Percentiles rank a stretch among this genome's conserved stretches.
phyloP scores from a whole-genome alignment of 2,113 vertebrate species.

The Probosciger aterrimus region DNA sequence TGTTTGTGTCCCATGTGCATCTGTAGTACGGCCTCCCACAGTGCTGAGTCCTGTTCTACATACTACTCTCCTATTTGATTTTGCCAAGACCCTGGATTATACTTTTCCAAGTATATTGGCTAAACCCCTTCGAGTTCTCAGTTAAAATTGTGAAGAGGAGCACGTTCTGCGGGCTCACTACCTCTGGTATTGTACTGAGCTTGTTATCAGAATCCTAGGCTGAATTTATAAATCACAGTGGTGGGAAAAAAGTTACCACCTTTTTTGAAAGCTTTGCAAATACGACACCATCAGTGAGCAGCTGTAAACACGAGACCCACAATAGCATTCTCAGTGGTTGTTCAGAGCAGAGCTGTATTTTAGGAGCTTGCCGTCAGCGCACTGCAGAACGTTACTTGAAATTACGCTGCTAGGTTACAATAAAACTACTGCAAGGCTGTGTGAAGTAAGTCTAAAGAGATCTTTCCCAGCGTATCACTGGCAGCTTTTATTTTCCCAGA shows the following conservation, averaged over 20 bases:
- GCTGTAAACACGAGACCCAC: slow-evolving; percentile 7
- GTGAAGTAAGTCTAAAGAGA: slow-evolving; percentile 38
- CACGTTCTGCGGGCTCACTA: background rate
- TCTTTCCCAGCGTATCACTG: slow-evolving; percentile 62
- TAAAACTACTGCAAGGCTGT: slow-evolving; percentile 6
- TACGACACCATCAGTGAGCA: background rate
- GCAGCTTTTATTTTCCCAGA: slow-evolving; percentile 62
- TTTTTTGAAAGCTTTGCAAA: slow-evolving; percentile 26
- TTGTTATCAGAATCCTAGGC: background rate
- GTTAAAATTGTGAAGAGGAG: background rate
- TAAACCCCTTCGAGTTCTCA: background rate
- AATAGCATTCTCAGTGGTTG: background rate
- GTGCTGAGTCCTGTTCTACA: background rate
- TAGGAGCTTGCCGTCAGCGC: slow-evolving; percentile 5
- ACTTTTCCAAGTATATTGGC: background rate
- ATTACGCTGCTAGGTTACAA: slow-evolving; percentile 31
- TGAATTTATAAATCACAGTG: background rate
- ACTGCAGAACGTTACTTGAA: slow-evolving; percentile 17
- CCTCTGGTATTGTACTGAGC: background rate
- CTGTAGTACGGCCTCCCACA: background rate
- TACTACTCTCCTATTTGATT: background rate
- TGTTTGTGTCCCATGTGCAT: background rate
- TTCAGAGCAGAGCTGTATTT: slow-evolving; percentile 26
- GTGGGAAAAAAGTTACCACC: background rate
- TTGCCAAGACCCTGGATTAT: background rate